phyloP scores from a whole-genome alignment of 2,888 invertebrate species.

The Cloeon dipterum region DNA sequence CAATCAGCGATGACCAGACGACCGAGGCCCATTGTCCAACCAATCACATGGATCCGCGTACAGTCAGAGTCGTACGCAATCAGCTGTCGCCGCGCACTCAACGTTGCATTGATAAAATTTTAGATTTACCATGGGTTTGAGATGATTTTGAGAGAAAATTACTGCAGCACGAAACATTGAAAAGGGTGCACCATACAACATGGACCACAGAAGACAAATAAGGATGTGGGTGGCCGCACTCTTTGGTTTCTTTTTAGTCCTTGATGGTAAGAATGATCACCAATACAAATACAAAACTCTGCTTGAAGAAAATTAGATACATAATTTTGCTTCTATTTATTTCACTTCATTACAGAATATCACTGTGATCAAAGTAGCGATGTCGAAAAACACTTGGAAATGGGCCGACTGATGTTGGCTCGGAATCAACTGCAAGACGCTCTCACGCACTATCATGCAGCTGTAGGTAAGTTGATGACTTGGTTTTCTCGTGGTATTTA shows the following conservation, averaged over 20 bases:
- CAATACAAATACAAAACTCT: neutral
- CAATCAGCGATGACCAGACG: too few species aligned
- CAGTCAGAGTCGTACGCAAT: neutral
- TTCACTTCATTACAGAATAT: too few species aligned
- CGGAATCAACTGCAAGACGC: constrained; percentile 90
- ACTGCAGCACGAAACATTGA: neutral
- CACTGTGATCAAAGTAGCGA: constrained; percentile 17
- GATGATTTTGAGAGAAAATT: neutral
- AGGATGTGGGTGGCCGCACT: neutral
- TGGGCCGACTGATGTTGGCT: constrained; percentile 78
- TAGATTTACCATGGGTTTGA: neutral
- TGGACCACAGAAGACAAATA: neutral
- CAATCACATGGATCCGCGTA: constrained; percentile 1
- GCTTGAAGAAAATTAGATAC: too few species aligned
- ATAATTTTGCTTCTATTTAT: too few species aligned
- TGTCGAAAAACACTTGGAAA: constrained; percentile 74
- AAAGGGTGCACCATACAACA: too few species aligned
- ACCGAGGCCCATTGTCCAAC: too few species aligned
- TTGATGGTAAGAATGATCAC: neutral
- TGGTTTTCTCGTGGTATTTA: neutral
- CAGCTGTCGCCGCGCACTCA: neutral
- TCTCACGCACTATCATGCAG: constrained; percentile 90
- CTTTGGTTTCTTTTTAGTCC: neutral
- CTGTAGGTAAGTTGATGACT: constrained; percentile 49
- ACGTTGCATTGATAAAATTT: neutral